Base-by-base conservation (phyloP, 2,888 invertebrate species). In the Pocota personata region DNA sequence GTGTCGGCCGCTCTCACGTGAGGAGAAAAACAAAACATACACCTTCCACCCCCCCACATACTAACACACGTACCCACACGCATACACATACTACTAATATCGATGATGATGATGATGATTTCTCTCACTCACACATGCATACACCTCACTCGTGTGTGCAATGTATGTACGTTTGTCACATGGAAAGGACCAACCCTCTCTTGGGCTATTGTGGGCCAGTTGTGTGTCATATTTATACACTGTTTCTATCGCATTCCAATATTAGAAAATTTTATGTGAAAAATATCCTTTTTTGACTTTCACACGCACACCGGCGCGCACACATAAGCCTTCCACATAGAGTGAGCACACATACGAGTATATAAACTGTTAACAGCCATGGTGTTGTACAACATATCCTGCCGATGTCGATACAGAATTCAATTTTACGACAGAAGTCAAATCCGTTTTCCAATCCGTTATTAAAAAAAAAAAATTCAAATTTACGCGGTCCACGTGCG, bases 151-250 rank as follows among this genome's bases (percentile, higher is more conserved):
- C 69, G 66, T 66, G 46, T 72, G 66, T 76, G 35, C 30, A 52
- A 66, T 62, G 57, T 72, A 78, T 87, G 79, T 79, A 77, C 82
- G 87, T 82, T 88, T 88, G 87, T 87, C 88, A 88, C 88, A 88
- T 82, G 84, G 82, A 82, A 80, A 88, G 80, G 73, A 83, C 77
- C 84, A 88, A 88, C 82, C 88, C 80, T 87, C 71, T 79, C 79
- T 80, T 35, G 66, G 66, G 40, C 4, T 30, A 66, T 75, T 73
- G 64, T 58, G 57, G 57, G 77, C 72, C 60, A 69, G 73, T 76
- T 86, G 83, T 83, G 66, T 82, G 82, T 82, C 82, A 83, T 83
- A 87, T 80, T 83, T 83, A 83, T 79, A 77, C 86, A 82, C 76
- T 77, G 76, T 86, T 67, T 86, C 82, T 86, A 86, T 86, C 72